Evolutionary conservation across 2,888 invertebrate species (phyloP).

Genomic region (Sphaerophoria taeniata): DNA sequence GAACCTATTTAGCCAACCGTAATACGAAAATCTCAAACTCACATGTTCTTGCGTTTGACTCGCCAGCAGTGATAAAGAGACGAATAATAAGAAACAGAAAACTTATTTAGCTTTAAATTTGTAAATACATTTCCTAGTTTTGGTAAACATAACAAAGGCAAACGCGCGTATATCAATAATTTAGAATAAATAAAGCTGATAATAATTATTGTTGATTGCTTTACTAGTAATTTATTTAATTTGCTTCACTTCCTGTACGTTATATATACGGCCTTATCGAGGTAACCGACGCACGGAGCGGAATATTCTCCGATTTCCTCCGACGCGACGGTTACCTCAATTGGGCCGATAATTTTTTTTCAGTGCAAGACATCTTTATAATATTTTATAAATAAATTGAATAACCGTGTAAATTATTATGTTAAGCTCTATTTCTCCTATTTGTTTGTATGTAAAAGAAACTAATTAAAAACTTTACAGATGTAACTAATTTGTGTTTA

Average conservation of each 20-base stretch:
- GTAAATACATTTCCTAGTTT: conserved; percentile 53
- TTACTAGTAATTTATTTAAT: conserved; percentile 64
- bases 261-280: no score
- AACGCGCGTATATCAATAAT: conserved; percentile 23
- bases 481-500: conserved; percentile 35
- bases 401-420: background rate
- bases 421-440: background rate
- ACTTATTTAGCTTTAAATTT: conserved; percentile 32
- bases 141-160: conserved; percentile 19
- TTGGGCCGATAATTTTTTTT: background rate
- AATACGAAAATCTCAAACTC: no score
- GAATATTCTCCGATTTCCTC: no score
- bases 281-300: no score
- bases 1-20: no score
- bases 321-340: no score
- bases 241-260: conserved; percentile 38
- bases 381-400: no score
- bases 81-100: background rate
- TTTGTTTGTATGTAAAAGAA: conserved; percentile 22
- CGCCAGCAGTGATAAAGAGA: background rate
- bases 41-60: no score
- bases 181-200: conserved; percentile 39
- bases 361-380: background rate
- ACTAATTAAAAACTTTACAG: conserved; percentile 37
- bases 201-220: conserved; percentile 2